Evolutionary conservation across 2,113 vertebrate genomes (phyloP).

Genomic region (Cettia cetti): DNA sequence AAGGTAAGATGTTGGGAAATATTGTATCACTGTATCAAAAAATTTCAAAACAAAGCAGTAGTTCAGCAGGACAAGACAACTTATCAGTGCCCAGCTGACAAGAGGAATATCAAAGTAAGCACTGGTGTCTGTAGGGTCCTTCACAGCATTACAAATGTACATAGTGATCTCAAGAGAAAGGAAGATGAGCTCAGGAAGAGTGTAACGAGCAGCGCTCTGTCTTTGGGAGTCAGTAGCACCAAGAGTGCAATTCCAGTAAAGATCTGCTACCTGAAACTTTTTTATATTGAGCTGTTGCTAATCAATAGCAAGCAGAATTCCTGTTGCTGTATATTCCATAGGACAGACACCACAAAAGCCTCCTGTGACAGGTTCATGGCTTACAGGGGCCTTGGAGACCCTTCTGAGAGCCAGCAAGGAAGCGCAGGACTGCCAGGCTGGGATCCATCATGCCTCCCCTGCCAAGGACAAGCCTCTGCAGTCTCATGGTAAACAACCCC

Average conservation of each 20-base stretch:
- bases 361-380: not conserved
- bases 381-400: not conserved
- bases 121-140: not conserved
- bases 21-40: not conserved
- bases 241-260: not conserved
- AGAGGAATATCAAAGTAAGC: conserved; percentile 28
- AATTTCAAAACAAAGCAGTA: not conserved
- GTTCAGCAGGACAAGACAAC: not conserved
- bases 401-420: not conserved
- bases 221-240: not conserved
- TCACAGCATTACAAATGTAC: not conserved
- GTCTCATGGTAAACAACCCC: rapidly evolving
- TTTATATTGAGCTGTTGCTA: not conserved
- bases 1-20: not conserved
- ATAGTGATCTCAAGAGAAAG: not conserved
- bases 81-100: conserved; percentile 9
- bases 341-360: not conserved
- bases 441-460: not conserved
- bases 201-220: not conserved
- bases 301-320: not conserved
- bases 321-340: not conserved
- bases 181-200: not conserved
- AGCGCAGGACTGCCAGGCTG: not conserved
- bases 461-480: not conserved
- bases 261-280: not conserved